Evolutionary conservation across 2,888 invertebrate species (phyloP), one percentile per base, ranked within the genome.

Genomic region (Hyles lineata): DNA sequence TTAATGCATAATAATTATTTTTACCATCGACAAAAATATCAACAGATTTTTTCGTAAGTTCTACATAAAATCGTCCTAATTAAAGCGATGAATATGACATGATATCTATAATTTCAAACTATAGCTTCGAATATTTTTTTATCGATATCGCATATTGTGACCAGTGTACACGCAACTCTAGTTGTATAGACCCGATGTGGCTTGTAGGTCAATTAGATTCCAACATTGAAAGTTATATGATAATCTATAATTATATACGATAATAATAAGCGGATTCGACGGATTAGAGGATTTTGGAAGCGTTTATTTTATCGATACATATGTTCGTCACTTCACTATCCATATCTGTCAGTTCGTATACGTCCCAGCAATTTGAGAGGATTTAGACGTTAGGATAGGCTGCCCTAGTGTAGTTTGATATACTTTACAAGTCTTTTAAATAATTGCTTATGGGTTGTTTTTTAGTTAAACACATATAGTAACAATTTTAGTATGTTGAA

Each of bases 171-270:
- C 76, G 50, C 70, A 79, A 72, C 74, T 75, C 67, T 77, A 79
- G 76, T 70, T 80, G 60, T 77, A 76, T 76, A 78, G 76, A 87
- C 85, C 89, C 87, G 76, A 89, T 86, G 91, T 90, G 91, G 89
- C 90, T 92, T 92, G 76, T 90, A 90, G 90, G 93, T 93, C 93
- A 93, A 93, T 93, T 93, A 93, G 89, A 83, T 72, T 67, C 72
- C 32, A 63, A 55, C 72, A 72, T 72, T 72, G 55, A 58, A 72
- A 52, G 21, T 29, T 50, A 70, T 58, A 23, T 72, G 35, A 63
- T 67, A 67, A 67, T 67, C 50, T 63, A 63, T 50, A 50, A 50
- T 50, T 67, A 67, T 63, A 62, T 62, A 62, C 5, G 21, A 23
- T 63, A 15, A 63, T 63, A 43, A 21, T 67, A 67, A 67, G 67